A percentile compares a stretch with the other conserved stretches of the same genome.
phyloP scores from a whole-genome alignment of 37 sponge, comb jelly and placozoan species.

The Mnemiopsis leidyi region DNA sequence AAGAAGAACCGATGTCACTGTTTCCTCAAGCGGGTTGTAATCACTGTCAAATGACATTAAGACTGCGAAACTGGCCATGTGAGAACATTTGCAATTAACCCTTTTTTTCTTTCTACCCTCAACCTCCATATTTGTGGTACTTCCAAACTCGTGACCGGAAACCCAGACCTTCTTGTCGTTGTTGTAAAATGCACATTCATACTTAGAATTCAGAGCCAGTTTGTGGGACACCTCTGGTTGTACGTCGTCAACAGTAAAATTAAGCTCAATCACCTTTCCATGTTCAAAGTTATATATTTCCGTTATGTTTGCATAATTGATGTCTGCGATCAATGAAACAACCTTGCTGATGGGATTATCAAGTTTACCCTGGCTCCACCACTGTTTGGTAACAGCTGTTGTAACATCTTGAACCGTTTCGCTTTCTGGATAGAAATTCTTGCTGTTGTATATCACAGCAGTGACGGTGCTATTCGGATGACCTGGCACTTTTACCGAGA shows the following conservation, averaged over 20 bases:
- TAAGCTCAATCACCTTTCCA: not conserved
- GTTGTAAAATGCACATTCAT: constrained; percentile 26
- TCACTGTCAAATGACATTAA: constrained; percentile 25
- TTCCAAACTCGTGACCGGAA: not conserved
- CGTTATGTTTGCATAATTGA: not conserved
- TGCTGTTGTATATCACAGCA: not conserved
- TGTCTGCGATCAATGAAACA: constrained; percentile 1
- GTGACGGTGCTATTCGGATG: not conserved
- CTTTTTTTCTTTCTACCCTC: not conserved
- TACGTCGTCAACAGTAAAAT: not conserved
- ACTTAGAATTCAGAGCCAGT: not conserved
- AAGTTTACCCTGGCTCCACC: too few species aligned
- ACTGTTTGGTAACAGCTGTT: not conserved
- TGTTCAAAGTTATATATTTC: not conserved
- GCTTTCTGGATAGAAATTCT: not conserved
- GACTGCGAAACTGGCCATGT: constrained; percentile 31
- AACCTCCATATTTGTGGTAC: not conserved
- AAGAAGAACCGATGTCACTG: not conserved
- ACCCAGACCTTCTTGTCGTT: not conserved
- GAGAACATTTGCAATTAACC: not conserved
- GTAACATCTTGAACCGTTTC: not conserved
- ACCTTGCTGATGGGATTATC: too few species aligned
- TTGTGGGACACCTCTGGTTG: constrained; percentile 20
- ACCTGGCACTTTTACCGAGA: not conserved
- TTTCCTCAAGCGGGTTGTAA: constrained; percentile 32